These are phyloP conservation scores for Acromyrmex charruanus DNA, from an alignment of 1,140 invertebrate species.

Conservation along the genomic window DNA sequence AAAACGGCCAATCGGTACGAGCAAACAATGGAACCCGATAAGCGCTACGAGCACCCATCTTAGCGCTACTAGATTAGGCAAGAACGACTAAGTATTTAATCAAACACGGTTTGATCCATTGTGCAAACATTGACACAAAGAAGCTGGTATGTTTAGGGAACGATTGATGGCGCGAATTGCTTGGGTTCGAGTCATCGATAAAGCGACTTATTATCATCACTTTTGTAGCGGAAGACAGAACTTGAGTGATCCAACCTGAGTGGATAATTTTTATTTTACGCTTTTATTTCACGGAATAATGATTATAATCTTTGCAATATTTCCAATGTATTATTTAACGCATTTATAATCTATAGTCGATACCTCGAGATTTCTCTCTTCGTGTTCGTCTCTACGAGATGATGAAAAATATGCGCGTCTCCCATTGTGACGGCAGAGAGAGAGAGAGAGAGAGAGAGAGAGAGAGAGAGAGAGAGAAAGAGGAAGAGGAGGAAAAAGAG, in stretches of 20 bases:
- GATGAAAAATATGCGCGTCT: conserved; percentile 46
- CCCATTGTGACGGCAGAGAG: neutral
- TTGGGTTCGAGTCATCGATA: neutral
- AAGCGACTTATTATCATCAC: neutral
- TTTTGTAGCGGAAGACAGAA: neutral
- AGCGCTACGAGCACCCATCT: conserved; percentile 51
- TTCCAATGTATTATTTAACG: neutral
- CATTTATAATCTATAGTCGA: neutral
- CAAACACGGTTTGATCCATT: conserved; percentile 83
- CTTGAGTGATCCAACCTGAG: neutral
- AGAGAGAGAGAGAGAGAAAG: neutral
- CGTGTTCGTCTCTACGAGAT: conserved; percentile 30
- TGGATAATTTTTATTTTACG: neutral
- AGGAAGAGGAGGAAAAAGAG: too few species aligned
- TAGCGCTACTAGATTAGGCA: conserved; percentile 69
- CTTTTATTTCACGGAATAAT: neutral
- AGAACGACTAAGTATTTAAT: conserved; percentile 82
- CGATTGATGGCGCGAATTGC: conserved; percentile 31
- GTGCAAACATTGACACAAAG: conserved; percentile 69
- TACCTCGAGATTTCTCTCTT: neutral
- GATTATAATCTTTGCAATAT: neutral
- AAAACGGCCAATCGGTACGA: conserved; percentile 37
- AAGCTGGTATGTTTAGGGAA: neutral
- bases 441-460: too few species aligned
- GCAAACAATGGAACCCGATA: conserved; percentile 58